Evolutionary conservation across 2,888 invertebrate species (phyloP).

Genomic region (Rhagophthalmus giganteus): DNA sequence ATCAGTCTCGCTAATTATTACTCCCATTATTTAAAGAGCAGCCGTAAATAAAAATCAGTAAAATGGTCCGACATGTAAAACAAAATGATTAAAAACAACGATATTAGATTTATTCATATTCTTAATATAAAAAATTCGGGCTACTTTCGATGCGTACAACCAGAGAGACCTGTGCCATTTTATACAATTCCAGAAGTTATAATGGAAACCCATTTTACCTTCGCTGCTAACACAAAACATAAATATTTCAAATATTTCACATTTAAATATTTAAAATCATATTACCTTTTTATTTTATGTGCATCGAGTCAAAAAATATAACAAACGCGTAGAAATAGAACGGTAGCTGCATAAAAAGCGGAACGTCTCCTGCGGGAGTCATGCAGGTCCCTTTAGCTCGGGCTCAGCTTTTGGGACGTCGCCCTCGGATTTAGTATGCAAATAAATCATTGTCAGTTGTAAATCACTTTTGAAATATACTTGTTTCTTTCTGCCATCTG

Average conservation of each 20-base stretch:
- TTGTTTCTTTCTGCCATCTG: slow-evolving; percentile 33
- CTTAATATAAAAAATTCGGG: too few relatives aligned
- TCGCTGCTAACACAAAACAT: too few relatives aligned
- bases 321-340: slow-evolving; percentile 31
- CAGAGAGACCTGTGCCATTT: too few relatives aligned
- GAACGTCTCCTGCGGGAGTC: slow-evolving; percentile 39
- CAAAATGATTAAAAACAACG: too few relatives aligned
- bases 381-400: slow-evolving; percentile 34
- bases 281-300: slow-evolving; percentile 10
- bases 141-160: too few relatives aligned
- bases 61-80: too few relatives aligned
- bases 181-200: too few relatives aligned
- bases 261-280: slow-evolving; percentile 16
- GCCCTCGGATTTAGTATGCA: slow-evolving; percentile 43
- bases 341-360: slow-evolving; percentile 37
- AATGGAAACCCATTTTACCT: too few relatives aligned
- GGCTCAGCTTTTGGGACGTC: slow-evolving; percentile 38
- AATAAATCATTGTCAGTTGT: slow-evolving; percentile 49
- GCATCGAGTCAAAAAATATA: slow-evolving; percentile 30
- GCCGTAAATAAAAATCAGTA: too few relatives aligned
- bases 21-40: too few relatives aligned
- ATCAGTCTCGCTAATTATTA: too few relatives aligned
- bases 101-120: too few relatives aligned
- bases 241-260: not conserved
- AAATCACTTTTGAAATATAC: slow-evolving; percentile 44